A percentile compares a stretch with the other conserved stretches of the same genome.
Evolutionary conservation across 2,113 vertebrate genomes (phyloP).

Genomic region (Nerophis lumbriciformis): DNA sequence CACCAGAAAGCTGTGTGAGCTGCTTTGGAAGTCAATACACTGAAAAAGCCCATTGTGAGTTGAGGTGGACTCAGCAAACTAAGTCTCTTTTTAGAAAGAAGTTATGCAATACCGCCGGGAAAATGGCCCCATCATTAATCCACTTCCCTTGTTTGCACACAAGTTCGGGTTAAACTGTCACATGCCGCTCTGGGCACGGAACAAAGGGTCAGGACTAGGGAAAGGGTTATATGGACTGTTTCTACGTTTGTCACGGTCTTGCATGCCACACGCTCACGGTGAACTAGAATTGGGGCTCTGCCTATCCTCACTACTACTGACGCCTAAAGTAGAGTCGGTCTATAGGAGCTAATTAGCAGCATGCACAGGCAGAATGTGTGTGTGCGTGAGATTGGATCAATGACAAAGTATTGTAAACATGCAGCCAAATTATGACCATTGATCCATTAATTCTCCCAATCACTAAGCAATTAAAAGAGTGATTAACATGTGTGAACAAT

Average conservation of each 20-base stretch:
- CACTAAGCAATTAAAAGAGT: too few relatives aligned
- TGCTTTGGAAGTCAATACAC: too few relatives aligned
- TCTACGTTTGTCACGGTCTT: not conserved
- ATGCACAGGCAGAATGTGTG: not conserved
- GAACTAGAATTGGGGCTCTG: not conserved
- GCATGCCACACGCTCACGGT: not conserved
- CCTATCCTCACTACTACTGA: not conserved
- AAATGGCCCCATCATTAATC: not conserved
- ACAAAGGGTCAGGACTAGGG: not conserved
- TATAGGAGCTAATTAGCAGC: not conserved
- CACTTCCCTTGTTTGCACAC: conserved; percentile 3
- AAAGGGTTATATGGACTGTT: not conserved
- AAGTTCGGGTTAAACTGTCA: conserved; percentile 4
- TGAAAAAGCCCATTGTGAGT: not conserved
- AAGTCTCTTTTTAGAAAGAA: not conserved
- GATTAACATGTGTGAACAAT: too few relatives aligned
- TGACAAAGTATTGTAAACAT: not conserved
- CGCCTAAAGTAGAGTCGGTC: not conserved
- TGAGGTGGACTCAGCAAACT: not conserved
- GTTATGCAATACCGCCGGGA: not conserved
- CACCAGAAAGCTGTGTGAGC: too few relatives aligned
- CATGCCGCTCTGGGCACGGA: not conserved
- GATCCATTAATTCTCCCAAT: too few relatives aligned
- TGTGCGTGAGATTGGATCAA: not conserved
- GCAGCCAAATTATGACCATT: too few relatives aligned